Conservation (phyloP, 2,888 invertebrate genomes). For the Nephrocerus scutellatus region DNA sequence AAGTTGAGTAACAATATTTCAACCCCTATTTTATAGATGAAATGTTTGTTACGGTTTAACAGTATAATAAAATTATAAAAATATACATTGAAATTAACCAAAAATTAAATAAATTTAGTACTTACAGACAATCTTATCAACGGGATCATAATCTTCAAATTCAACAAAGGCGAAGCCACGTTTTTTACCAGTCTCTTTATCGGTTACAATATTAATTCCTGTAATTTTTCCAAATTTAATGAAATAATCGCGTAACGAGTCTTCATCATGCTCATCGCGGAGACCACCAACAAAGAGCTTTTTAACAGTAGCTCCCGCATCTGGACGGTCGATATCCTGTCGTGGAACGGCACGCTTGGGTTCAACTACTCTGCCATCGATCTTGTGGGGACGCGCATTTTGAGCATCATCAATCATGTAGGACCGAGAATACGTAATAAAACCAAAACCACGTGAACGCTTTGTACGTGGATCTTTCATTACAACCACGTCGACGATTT, state of each 20-base stretch:
- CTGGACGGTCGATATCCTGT: constrained; percentile 83
- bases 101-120: constrained; percentile 29
- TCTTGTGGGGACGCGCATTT: constrained; percentile 78
- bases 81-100: too few relatives aligned
- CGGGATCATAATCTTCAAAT: constrained; percentile 94
- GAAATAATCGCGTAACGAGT: constrained; percentile 77
- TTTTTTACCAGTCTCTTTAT: constrained; percentile 88
- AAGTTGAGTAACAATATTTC: too few relatives aligned
- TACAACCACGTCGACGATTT: constrained; percentile 92
- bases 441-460: constrained; percentile 94
- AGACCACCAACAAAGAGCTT: constrained; percentile 92
- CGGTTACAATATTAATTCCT: constrained; percentile 83
- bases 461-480: constrained; percentile 96
- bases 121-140: constrained; percentile 91
- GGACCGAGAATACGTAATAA: constrained; percentile 89
- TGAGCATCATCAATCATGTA: constrained; percentile 98
- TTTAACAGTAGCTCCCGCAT: constrained; percentile 88
- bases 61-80: too few relatives aligned
- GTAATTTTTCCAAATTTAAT: constrained; percentile 73
- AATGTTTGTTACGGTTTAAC: too few relatives aligned
- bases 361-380: constrained; percentile 90
- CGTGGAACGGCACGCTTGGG: constrained; percentile 95
- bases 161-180: constrained; percentile 94
- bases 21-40: too few relatives aligned
- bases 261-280: constrained; percentile 87